Conservation (phyloP, 2,888 invertebrate species). For the Agriotes lineatus region DNA sequence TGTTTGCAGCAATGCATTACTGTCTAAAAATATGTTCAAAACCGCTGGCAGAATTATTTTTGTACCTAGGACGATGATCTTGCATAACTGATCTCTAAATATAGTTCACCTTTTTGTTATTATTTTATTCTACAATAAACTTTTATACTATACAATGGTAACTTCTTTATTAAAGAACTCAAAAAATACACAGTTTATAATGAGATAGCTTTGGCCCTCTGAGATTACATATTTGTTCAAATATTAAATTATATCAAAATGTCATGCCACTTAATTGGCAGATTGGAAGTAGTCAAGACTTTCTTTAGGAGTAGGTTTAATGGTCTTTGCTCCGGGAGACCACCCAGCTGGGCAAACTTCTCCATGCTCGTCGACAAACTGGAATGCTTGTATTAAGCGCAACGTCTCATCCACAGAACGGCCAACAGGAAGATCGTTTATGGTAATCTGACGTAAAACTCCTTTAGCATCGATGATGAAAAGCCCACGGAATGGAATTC, state of each 20-base stretch:
- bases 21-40: too few relatives aligned
- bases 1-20: too few relatives aligned
- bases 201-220: too few relatives aligned
- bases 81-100: too few relatives aligned
- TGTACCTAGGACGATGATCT: too few relatives aligned
- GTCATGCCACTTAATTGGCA: slow-evolving; percentile 45
- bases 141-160: too few relatives aligned
- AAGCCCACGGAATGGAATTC: slow-evolving; percentile 93
- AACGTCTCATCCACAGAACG: slow-evolving; percentile 92
- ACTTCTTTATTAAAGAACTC: too few relatives aligned
- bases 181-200: too few relatives aligned
- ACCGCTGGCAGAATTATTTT: too few relatives aligned
- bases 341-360: slow-evolving; percentile 96
- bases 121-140: too few relatives aligned
- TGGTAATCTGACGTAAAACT: slow-evolving; percentile 91
- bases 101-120: too few relatives aligned
- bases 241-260: not conserved
- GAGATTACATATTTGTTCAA: too few relatives aligned
- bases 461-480: slow-evolving; percentile 94
- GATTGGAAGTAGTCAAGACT: slow-evolving; percentile 80
- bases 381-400: slow-evolving; percentile 96
- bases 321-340: slow-evolving; percentile 92
- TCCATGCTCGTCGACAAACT: slow-evolving; percentile 93
- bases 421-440: slow-evolving; percentile 98
- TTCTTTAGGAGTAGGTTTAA: slow-evolving; percentile 87